Conservation (phyloP, 2,113 vertebrate species). For the Arizona elegans region DNA sequence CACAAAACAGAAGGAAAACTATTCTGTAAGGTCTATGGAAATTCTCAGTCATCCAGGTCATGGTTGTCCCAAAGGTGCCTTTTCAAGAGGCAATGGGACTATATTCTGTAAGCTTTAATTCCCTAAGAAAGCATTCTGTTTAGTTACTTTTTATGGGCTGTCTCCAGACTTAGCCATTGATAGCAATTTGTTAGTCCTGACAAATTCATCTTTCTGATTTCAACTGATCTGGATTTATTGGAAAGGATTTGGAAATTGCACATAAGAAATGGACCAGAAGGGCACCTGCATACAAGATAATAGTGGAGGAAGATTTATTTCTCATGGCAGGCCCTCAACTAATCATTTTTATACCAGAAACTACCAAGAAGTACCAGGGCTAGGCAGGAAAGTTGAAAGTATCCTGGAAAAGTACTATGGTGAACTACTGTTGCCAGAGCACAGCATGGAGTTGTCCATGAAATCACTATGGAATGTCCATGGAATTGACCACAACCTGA, state of each 20-base stretch:
- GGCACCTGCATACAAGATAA: neutral
- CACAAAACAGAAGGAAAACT: conserved; percentile 22
- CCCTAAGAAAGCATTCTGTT: neutral
- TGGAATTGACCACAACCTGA: neutral
- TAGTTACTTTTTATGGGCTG: neutral
- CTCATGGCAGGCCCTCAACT: neutral
- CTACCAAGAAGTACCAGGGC: neutral
- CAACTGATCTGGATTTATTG: neutral
- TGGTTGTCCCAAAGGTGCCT: too few species aligned
- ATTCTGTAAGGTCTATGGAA: too few species aligned
- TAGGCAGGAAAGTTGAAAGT: neutral
- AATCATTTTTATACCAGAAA: neutral
- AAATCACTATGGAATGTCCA: neutral
- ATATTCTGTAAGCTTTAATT: neutral
- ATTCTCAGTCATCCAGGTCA: too few species aligned
- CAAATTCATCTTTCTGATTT: neutral
- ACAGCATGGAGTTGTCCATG: neutral
- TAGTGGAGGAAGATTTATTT: neutral
- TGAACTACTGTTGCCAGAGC: neutral
- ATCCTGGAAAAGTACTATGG: neutral
- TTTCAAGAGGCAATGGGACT: too few species aligned
- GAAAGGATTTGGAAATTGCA: neutral
- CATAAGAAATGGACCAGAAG: neutral
- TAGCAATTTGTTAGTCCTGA: neutral
- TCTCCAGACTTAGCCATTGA: neutral